These are phyloP conservation scores for Pogonophryne albipinna DNA, from an alignment of 2,797 vertebrate species.

Conservation along the genomic window DNA sequence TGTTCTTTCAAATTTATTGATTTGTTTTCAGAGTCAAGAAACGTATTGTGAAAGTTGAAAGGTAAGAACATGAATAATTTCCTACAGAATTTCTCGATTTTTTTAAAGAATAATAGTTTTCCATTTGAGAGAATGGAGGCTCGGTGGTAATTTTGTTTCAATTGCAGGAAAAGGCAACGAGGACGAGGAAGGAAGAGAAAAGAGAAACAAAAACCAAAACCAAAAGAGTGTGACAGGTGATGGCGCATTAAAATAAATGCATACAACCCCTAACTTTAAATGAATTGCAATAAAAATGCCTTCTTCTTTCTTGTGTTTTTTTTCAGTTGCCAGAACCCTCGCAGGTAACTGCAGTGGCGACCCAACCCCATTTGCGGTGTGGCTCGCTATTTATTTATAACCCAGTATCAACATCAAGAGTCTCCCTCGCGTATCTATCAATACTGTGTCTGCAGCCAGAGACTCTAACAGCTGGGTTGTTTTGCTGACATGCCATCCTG, in stretches of 20 bases:
- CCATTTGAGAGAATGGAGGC: background rate
- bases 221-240: constrained; percentile 92
- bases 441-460: constrained; percentile 63
- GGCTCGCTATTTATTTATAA: constrained; percentile 77
- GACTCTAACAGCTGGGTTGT: constrained; percentile 75
- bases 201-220: constrained; percentile 88
- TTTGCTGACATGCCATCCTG: constrained; percentile 64
- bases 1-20: constrained; percentile 38
- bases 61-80: constrained; percentile 63
- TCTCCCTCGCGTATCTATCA: constrained; percentile 71
- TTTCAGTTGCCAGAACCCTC: constrained; percentile 86
- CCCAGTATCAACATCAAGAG: constrained; percentile 72
- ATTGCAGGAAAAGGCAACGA: constrained; percentile 87
- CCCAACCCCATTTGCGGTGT: constrained; percentile 65
- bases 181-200: constrained; percentile 91
- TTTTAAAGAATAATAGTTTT: background rate
- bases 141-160: constrained; percentile 38
- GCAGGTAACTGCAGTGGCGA: constrained; percentile 82
- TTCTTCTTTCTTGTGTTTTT: constrained; percentile 24
- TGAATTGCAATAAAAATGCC: background rate
- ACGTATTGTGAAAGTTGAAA: constrained; percentile 69
- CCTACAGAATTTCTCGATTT: constrained; percentile 8
- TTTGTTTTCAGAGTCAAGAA: constrained; percentile 76
- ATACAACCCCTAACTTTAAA: background rate
- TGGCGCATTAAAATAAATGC: background rate